A percentile compares a stretch with the other conserved stretches of the same genome.
Conservation (phyloP, 2,113 vertebrate species). For the Periophthalmodon schlosseri region DNA sequence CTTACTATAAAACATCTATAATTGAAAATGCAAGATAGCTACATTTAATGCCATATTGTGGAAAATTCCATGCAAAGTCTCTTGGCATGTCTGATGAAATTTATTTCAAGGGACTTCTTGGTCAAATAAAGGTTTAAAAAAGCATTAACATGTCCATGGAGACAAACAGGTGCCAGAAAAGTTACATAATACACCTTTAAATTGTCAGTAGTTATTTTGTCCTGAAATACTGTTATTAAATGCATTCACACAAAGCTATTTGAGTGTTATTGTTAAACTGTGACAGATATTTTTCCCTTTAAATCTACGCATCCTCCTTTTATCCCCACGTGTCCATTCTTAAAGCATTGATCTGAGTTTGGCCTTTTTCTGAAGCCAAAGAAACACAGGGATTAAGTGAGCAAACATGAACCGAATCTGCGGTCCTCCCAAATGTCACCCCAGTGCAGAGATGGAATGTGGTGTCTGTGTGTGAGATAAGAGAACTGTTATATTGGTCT, state of each 20-base stretch:
- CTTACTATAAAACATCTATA: no score
- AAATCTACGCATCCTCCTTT: neutral
- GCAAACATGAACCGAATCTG: neutral
- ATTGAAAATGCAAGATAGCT: no score
- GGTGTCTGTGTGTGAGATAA: neutral
- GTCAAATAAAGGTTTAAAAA: no score
- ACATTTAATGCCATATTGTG: no score
- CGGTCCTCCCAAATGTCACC: neutral
- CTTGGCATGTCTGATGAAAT: no score
- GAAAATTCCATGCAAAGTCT: no score
- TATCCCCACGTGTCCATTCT: neutral
- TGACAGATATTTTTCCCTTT: neutral
- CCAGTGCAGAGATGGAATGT: neutral
- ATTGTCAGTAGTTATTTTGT: no score
- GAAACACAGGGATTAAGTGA: neutral
- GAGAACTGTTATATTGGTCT: neutral
- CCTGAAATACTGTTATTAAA: neutral
- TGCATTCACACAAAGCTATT: neutral
- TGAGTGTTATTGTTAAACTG: neutral
- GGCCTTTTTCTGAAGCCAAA: neutral
- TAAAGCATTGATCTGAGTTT: neutral
- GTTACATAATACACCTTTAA: no score
- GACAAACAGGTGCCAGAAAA: no score
- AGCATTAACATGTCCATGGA: no score
- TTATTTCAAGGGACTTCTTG: no score